A percentile compares a stretch with the other conserved stretches of the same genome.
Conservation (phyloP, 2,113 vertebrate genomes). For the Petrocephalus zakoni region DNA sequence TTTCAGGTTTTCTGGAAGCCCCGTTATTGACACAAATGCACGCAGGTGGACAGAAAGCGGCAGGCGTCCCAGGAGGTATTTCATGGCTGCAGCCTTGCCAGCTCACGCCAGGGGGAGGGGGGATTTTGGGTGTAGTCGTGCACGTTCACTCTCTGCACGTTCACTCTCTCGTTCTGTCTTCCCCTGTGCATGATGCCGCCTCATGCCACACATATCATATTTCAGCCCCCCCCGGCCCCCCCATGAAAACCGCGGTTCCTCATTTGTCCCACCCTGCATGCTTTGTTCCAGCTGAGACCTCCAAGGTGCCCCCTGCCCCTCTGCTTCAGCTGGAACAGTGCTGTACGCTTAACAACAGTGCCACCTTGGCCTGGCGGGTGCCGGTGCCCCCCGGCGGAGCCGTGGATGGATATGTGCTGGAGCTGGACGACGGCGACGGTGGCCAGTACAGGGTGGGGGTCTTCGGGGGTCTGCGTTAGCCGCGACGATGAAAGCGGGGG, state of each 20-base stretch:
- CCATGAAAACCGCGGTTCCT: background rate
- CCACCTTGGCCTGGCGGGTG: conserved; percentile 92
- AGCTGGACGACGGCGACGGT: conserved; percentile 91
- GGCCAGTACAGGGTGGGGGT: conserved; percentile 88
- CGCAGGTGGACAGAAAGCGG: conserved; percentile 51
- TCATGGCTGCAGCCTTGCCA: conserved; percentile 33
- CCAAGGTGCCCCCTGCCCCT: conserved; percentile 75
- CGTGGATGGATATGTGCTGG: conserved; percentile 90
- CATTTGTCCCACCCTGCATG: background rate
- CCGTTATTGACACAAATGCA: conserved; percentile 59
- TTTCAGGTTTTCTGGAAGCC: conserved; percentile 65
- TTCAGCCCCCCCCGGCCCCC: background rate
- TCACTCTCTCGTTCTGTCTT: background rate
- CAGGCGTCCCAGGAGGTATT: conserved; percentile 64
- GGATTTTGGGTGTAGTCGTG: background rate
- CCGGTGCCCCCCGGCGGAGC: conserved; percentile 64
- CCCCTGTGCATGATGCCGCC: background rate
- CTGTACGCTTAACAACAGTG: conserved; percentile 91
- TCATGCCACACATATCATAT: background rate
- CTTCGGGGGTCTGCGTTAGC: background rate
- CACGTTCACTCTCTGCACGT: background rate
- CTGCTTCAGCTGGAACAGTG: conserved; percentile 94
- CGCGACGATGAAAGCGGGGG: background rate
- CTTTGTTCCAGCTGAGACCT: conserved; percentile 51
- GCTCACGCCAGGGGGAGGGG: background rate